These are phyloP conservation scores for Spea bombifrons DNA, from an alignment of 2,113 vertebrate species.

Conservation along the genomic window DNA sequence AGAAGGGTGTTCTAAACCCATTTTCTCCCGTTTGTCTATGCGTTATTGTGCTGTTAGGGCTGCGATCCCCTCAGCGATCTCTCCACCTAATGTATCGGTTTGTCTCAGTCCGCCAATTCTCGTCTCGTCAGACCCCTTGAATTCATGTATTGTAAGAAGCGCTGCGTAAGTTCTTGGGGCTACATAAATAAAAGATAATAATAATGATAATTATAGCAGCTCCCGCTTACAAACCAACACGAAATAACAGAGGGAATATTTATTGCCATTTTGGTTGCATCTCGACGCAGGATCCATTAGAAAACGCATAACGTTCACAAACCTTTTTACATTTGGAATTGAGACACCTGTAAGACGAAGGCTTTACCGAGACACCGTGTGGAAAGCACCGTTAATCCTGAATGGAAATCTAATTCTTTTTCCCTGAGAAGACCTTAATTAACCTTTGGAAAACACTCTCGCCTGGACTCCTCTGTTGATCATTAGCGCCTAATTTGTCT, in stretches of 20 bases:
- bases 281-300: too few relatives aligned
- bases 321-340: neutral
- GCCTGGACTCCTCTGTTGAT: neutral
- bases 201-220: too few relatives aligned
- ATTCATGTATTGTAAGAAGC: too few relatives aligned
- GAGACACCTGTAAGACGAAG: neutral
- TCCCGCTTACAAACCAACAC: too few relatives aligned
- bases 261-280: too few relatives aligned
- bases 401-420: conserved; percentile 15
- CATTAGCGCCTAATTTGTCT: conserved; percentile 6
- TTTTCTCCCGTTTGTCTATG: neutral
- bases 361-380: neutral
- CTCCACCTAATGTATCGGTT: too few relatives aligned
- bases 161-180: neutral
- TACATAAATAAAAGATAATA: too few relatives aligned
- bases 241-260: too few relatives aligned
- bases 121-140: too few relatives aligned
- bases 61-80: neutral
- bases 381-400: neutral
- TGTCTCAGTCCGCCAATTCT: too few relatives aligned
- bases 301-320: too few relatives aligned
- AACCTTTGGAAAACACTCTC: conserved; percentile 12
- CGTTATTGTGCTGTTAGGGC: neutral
- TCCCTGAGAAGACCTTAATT: conserved; percentile 29
- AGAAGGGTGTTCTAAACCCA: neutral